A percentile compares a stretch with the other conserved stretches of the same genome.
Conservation (phyloP, 2,888 invertebrate genomes). For the Mesorhabditis spiculigera region DNA sequence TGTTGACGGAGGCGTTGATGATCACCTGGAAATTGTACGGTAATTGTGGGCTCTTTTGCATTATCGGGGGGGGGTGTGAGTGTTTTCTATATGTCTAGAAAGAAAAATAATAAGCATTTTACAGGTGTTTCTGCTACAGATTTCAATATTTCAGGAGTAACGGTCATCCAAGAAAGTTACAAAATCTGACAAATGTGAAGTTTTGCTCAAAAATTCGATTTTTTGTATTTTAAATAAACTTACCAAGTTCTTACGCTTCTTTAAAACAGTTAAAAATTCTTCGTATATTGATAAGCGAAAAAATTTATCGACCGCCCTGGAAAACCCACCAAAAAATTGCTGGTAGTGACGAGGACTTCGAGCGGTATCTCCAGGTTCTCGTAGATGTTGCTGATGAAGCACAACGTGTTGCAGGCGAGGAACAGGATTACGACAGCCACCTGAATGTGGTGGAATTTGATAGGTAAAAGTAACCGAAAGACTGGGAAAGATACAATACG, state of each 20-base stretch:
- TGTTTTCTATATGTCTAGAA: too few relatives aligned
- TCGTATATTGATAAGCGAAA: too few relatives aligned
- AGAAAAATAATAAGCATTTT: too few relatives aligned
- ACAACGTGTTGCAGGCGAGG: constrained; percentile 47
- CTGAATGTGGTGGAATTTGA: not conserved
- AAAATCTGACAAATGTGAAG: too few relatives aligned
- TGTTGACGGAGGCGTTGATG: constrained; percentile 52
- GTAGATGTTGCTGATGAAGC: constrained; percentile 51
- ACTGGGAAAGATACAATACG: not conserved
- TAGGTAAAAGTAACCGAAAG: not conserved
- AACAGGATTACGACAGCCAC: constrained; percentile 50
- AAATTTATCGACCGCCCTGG: not conserved
- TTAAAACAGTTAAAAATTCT: too few relatives aligned
- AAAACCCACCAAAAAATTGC: constrained; percentile 42
- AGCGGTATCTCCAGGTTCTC: constrained; percentile 38
- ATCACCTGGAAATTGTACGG: constrained; percentile 38
- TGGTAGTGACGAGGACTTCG: constrained; percentile 37
- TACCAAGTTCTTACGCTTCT: too few relatives aligned
- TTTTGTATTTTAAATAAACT: too few relatives aligned
- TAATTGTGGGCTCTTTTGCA: not conserved
- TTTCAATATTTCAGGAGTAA: too few relatives aligned
- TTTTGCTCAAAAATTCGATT: too few relatives aligned
- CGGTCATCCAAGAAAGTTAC: too few relatives aligned
- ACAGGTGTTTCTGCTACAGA: too few relatives aligned
- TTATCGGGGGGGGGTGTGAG: too few relatives aligned